A percentile compares a stretch with the other conserved stretches of the same genome.
These are phyloP conservation scores for Lophotriccus pileatus DNA, from an alignment of 2,797 vertebrate genomes.

Conservation along the genomic window DNA sequence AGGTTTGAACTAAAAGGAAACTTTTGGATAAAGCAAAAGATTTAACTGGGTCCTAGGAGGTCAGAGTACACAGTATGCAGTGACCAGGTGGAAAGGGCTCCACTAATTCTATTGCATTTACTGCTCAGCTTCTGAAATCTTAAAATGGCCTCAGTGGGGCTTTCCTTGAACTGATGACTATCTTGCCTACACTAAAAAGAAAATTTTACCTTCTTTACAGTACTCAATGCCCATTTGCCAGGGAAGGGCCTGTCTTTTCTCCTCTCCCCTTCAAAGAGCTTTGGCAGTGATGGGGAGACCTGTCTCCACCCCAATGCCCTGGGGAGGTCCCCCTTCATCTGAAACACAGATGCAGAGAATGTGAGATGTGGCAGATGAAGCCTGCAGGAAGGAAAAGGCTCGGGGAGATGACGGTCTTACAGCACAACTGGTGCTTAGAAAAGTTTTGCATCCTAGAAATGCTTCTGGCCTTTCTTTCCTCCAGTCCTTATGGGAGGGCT, in stretches of 20 bases:
- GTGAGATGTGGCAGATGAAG: background rate
- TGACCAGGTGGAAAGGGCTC: background rate
- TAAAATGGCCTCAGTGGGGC: background rate
- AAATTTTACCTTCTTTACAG: background rate
- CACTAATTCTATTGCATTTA: background rate
- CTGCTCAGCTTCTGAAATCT: background rate
- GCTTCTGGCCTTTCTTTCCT: background rate
- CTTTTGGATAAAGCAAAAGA: background rate
- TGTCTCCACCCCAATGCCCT: background rate
- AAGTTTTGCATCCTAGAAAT: background rate
- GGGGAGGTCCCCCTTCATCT: background rate
- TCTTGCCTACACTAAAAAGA: background rate
- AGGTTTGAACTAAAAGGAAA: background rate
- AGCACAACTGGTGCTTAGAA: background rate
- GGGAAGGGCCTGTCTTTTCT: background rate
- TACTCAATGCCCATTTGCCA: background rate
- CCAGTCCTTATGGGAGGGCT: background rate
- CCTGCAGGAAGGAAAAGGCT: background rate
- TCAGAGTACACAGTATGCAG: background rate
- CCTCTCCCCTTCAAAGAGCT: background rate
- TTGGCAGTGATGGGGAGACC: background rate
- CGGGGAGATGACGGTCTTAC: background rate
- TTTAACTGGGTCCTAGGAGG: background rate
- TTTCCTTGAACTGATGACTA: background rate
- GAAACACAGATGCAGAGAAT: background rate